These are phyloP conservation scores for Epicampocera succincta DNA, from an alignment of 2,888 invertebrate species.

Conservation along the genomic window DNA sequence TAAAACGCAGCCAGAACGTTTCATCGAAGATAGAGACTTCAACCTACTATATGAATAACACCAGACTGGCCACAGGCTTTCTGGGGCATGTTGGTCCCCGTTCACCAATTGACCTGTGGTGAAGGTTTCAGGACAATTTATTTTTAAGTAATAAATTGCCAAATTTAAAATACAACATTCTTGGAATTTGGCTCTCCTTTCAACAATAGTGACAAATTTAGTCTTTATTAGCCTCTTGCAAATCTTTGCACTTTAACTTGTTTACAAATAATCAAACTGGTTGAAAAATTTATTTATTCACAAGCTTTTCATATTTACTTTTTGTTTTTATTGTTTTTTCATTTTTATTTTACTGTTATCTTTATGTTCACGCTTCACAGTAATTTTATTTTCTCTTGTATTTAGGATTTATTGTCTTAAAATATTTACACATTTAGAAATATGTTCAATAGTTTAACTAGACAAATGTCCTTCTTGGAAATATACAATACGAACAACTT, in stretches of 20 bases:
- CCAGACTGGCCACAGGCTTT: no score
- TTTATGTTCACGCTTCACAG: slow-evolving; percentile 45
- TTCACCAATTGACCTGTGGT: no score
- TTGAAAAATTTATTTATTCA: slow-evolving; percentile 7
- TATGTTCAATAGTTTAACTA: slow-evolving; percentile 8
- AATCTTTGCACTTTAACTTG: slow-evolving; percentile 11
- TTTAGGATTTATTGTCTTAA: slow-evolving; percentile 2
- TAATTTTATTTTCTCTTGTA: not conserved
- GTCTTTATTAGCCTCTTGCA: not conserved
- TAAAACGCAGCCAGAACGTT: no score
- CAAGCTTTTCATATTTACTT: not conserved
- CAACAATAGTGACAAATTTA: no score
- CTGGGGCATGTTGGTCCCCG: no score
- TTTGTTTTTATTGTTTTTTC: not conserved
- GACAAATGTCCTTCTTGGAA: slow-evolving; percentile 2
- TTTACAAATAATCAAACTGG: not conserved
- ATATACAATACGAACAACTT: no score
- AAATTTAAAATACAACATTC: no score
- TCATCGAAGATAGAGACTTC: no score
- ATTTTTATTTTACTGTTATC: slow-evolving; percentile 42
- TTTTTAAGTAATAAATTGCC: no score
- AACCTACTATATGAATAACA: no score
- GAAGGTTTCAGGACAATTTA: no score
- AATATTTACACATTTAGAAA: slow-evolving; percentile 45
- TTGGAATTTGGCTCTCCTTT: no score